Evolutionary conservation across 2,113 vertebrate species (phyloP).

Genomic region (Aegypius monachus): DNA sequence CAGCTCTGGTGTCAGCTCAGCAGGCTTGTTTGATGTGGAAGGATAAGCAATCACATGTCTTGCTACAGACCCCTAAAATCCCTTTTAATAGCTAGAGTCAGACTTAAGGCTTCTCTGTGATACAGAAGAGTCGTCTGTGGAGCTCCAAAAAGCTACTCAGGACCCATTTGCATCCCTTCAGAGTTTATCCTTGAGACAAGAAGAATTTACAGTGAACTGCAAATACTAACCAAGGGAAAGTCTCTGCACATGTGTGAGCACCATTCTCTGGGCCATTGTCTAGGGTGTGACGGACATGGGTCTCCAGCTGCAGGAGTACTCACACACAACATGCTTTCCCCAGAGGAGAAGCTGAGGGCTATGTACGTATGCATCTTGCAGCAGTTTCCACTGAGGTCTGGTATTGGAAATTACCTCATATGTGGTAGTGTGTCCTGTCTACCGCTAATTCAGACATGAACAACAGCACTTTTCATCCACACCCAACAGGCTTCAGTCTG

Average conservation of each 20-base stretch:
- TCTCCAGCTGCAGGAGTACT: neutral
- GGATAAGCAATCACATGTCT: neutral
- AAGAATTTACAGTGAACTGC: neutral
- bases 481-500: neutral
- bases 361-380: fast-evolving
- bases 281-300: neutral
- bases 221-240: neutral
- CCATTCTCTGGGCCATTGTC: neutral
- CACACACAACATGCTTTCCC: neutral
- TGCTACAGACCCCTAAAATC: neutral
- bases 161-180: neutral
- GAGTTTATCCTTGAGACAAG: neutral
- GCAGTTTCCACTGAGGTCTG: neutral
- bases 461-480: neutral
- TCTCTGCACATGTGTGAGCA: fast-evolving
- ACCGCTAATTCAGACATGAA: neutral
- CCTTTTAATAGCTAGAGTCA: neutral
- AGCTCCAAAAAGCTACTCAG: neutral
- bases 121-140: neutral
- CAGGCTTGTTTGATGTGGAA: neutral
- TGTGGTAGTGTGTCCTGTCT: neutral
- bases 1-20: neutral
- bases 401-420: neutral
- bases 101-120: neutral
- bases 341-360: neutral